Evolutionary conservation across 2,113 vertebrate genomes (phyloP).

Genomic region (Xyrauchen texanus): DNA sequence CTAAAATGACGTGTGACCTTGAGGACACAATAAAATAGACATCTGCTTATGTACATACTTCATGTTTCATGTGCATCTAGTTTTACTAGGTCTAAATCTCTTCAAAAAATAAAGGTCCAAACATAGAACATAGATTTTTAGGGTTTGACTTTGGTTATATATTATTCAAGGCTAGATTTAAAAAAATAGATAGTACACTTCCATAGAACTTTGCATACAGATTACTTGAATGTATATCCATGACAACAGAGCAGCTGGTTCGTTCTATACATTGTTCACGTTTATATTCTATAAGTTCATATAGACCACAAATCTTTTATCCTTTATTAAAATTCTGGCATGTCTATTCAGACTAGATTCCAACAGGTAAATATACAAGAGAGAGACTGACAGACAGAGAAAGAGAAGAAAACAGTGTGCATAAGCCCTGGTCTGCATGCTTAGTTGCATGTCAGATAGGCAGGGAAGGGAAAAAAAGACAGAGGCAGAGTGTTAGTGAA

Average conservation of each 20-base stretch:
- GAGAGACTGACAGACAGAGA: conserved; percentile 21
- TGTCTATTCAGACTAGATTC: conserved; percentile 44
- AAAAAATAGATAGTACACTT: conserved; percentile 80
- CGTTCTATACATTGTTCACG: conserved; percentile 53
- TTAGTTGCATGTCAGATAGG: conserved; percentile 59
- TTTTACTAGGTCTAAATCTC: conserved; percentile 68
- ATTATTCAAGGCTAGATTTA: conserved; percentile 81
- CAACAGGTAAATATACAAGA: conserved; percentile 28
- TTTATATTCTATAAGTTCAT: conserved; percentile 30
- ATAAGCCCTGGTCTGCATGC: conserved; percentile 55
- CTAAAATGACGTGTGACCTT: conserved; percentile 64
- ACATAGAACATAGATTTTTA: conserved; percentile 60
- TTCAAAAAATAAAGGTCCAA: conserved; percentile 58
- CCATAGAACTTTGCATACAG: conserved; percentile 80
- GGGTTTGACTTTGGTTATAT: conserved; percentile 82
- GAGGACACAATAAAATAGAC: conserved; percentile 76
- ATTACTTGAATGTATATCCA: conserved; percentile 74
- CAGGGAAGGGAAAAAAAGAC: conserved; percentile 1
- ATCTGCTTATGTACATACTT: conserved; percentile 73
- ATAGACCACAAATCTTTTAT: conserved; percentile 35
- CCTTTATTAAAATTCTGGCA: conserved; percentile 21
- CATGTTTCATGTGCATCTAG: conserved; percentile 73
- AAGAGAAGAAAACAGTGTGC: conserved; percentile 42
- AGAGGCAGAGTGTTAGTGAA: neutral
- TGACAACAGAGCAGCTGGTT: conserved; percentile 77